Evolutionary conservation across 2,888 invertebrate genomes (phyloP).

Genomic region (Eupithecia centaureata): DNA sequence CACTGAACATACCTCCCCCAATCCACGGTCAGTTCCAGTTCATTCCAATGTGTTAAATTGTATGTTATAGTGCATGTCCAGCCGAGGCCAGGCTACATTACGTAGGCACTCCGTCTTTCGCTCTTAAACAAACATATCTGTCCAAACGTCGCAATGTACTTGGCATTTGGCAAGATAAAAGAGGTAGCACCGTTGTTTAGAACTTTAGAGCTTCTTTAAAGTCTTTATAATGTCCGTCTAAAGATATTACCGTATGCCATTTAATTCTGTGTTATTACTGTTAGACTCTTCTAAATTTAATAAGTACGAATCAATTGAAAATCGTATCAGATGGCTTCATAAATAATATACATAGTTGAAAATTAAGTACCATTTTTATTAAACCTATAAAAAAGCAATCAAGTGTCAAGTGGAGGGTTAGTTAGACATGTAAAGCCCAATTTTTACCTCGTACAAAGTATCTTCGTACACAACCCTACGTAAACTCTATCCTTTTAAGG

Average conservation of each 20-base stretch:
- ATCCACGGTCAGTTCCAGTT: too few relatives aligned
- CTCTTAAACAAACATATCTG: conserved; percentile 39
- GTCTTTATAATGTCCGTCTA: not conserved
- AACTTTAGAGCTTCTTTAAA: not conserved
- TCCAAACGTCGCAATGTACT: conserved; percentile 26
- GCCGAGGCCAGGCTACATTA: conserved; percentile 44
- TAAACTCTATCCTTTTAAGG: not conserved
- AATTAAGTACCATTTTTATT: not conserved
- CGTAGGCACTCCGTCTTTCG: conserved; percentile 44
- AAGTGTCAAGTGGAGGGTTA: not conserved
- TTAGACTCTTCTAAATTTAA: not conserved
- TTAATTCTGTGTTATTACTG: not conserved
- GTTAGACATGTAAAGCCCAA: not conserved
- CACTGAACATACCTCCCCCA: too few relatives aligned
- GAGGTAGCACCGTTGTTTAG: not conserved
- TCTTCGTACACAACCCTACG: not conserved
- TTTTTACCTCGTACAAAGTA: not conserved
- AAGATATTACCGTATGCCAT: not conserved
- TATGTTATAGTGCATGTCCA: conserved; percentile 50
- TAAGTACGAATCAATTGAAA: not conserved
- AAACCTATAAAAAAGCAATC: too few relatives aligned
- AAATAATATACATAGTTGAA: too few relatives aligned
- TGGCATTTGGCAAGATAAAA: conserved; percentile 4
- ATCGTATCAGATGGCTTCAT: not conserved
- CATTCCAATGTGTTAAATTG: too few relatives aligned